Conservation (phyloP, 2,797 vertebrate genomes). For the Peromyscus attwateri region DNA sequence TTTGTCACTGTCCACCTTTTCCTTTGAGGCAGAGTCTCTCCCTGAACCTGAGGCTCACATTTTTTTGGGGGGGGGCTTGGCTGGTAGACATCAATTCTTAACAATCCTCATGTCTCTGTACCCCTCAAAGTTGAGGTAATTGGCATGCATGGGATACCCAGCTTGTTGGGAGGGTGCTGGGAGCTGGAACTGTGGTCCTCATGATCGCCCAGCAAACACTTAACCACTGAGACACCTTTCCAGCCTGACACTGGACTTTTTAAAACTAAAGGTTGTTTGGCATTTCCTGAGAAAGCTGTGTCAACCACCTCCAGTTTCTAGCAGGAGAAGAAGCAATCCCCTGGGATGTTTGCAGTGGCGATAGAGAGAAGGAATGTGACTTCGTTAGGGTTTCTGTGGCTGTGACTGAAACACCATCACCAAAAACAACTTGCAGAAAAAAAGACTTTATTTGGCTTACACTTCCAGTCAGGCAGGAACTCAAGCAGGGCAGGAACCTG, state of each 20-base stretch:
- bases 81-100: neutral
- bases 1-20: neutral
- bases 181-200: neutral
- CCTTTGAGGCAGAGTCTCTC: neutral
- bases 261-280: neutral
- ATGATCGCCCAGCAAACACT: neutral
- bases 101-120: neutral
- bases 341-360: neutral
- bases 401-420: neutral
- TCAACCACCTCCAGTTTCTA: neutral
- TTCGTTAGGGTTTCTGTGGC: neutral
- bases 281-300: slow-evolving; percentile 26
- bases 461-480: neutral
- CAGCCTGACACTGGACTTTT: neutral
- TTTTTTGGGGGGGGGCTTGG: neutral
- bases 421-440: neutral
- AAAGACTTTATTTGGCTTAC: neutral
- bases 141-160: neutral
- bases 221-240: neutral
- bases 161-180: neutral
- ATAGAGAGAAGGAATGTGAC: neutral
- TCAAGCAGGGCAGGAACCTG: neutral
- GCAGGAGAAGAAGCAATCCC: neutral
- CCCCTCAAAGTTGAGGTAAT: neutral
- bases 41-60: neutral